Conservation (phyloP, 2,113 vertebrate genomes). For the Haemorhous mexicanus region DNA sequence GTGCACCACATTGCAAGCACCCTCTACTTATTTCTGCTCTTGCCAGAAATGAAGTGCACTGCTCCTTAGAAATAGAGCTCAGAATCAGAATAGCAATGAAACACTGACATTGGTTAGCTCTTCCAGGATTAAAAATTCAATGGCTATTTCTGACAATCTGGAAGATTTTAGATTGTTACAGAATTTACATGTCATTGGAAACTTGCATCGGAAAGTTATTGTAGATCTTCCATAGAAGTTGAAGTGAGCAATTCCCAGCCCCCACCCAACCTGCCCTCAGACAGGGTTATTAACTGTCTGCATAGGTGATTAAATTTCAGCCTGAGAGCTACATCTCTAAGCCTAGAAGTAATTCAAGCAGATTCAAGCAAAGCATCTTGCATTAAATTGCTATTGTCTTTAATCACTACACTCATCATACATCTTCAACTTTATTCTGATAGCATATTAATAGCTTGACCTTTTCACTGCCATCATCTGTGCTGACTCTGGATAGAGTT, state of each 20-base stretch:
- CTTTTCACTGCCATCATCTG: background rate
- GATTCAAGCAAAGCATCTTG: background rate
- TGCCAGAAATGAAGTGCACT: background rate
- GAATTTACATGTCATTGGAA: background rate
- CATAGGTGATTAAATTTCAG: constrained; percentile 24
- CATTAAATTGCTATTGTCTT: background rate
- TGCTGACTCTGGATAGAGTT: background rate
- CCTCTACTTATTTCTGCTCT: background rate
- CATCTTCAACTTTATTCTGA: constrained; percentile 13
- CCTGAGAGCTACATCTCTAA: background rate
- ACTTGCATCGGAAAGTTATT: background rate
- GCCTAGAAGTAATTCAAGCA: constrained; percentile 18
- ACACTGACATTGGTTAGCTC: background rate
- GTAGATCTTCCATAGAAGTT: background rate
- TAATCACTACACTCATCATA: background rate
- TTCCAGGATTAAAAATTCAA: background rate
- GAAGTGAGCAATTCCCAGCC: background rate
- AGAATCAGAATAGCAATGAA: background rate
- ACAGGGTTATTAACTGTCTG: constrained; percentile 31
- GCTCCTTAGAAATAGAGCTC: background rate
- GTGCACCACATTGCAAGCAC: background rate
- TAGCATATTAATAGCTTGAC: constrained; percentile 7
- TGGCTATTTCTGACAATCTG: background rate
- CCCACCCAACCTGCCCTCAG: background rate
- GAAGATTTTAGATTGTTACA: background rate